phyloP scores from a whole-genome alignment of 1,140 invertebrate genomes.

The Rhynchophorus ferrugineus region DNA sequence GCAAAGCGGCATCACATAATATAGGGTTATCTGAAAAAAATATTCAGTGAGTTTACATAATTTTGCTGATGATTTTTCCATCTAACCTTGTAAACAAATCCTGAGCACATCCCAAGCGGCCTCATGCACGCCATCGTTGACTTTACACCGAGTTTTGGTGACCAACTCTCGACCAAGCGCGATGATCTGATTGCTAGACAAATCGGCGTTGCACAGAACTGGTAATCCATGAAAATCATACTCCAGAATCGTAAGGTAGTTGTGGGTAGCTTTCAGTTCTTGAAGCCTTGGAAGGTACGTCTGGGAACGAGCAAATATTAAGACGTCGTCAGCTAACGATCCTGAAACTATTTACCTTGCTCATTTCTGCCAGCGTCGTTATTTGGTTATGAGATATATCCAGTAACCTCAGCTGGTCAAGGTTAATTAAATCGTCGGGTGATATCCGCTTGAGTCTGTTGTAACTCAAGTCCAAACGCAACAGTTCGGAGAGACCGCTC shows the following conservation, averaged over 20 bases:
- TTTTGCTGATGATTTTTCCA: too few relatives aligned
- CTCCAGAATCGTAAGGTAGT: constrained; percentile 61
- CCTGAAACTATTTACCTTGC: constrained; percentile 52
- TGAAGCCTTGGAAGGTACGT: constrained; percentile 67
- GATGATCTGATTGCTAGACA: constrained; percentile 66
- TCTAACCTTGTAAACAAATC: constrained; percentile 66
- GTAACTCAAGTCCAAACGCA: constrained; percentile 63
- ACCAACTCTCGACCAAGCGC: constrained; percentile 64
- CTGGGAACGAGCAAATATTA: constrained; percentile 44
- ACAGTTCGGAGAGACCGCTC: constrained; percentile 61
- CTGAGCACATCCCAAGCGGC: constrained; percentile 66
- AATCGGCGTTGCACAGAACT: constrained; percentile 65
- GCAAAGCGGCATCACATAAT: constrained; percentile 59
- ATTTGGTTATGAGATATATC: constrained; percentile 71
- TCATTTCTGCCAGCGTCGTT: constrained; percentile 66
- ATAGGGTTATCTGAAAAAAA: constrained; percentile 63
- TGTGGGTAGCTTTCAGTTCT: constrained; percentile 65
- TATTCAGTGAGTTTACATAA: too few relatives aligned
- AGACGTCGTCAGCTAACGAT: background rate
- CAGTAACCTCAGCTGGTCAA: constrained; percentile 60
- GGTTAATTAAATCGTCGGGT: constrained; percentile 64
- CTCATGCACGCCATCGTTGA: constrained; percentile 45
- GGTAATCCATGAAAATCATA: constrained; percentile 74
- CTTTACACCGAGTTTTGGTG: constrained; percentile 65
- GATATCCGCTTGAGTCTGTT: constrained; percentile 63